These are phyloP conservation scores for Podotricha telesiphe DNA, from an alignment of 2,888 invertebrate species.

Conservation along the genomic window DNA sequence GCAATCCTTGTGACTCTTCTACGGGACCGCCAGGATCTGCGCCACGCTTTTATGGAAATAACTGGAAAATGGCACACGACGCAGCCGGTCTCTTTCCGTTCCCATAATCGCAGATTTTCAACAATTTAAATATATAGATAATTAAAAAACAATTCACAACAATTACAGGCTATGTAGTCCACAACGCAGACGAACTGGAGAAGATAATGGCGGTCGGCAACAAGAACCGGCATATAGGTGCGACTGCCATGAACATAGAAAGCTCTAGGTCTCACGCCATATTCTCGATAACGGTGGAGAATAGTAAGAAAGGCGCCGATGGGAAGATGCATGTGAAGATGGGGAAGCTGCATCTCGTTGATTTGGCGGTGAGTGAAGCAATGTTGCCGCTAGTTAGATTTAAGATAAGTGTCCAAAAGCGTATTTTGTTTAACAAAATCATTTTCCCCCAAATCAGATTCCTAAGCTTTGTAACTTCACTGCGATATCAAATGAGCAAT, in stretches of 20 bases:
- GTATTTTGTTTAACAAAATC: too few relatives aligned
- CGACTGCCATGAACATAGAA: slow-evolving; percentile 98
- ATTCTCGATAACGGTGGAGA: slow-evolving; percentile 98
- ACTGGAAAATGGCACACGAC: too few relatives aligned
- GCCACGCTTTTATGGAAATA: too few relatives aligned
- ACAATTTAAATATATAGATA: too few relatives aligned
- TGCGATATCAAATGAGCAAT: too few relatives aligned
- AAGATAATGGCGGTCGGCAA: slow-evolving; percentile 98
- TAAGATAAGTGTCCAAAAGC: not conserved
- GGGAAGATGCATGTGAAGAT: slow-evolving; percentile 95
- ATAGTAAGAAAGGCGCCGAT: slow-evolving; percentile 92
- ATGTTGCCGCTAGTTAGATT: not conserved
- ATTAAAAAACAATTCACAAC: too few relatives aligned
- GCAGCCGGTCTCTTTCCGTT: too few relatives aligned
- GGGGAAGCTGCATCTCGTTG: slow-evolving; percentile 98
- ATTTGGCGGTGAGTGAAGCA: slow-evolving; percentile 90
- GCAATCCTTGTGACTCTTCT: too few relatives aligned
- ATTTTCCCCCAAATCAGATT: too few relatives aligned
- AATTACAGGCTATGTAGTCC: slow-evolving; percentile 94
- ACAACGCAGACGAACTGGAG: slow-evolving; percentile 97
- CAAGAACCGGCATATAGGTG: slow-evolving; percentile 90
- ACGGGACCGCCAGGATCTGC: too few relatives aligned
- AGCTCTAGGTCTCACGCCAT: slow-evolving; percentile 99
- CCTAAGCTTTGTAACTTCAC: too few relatives aligned
- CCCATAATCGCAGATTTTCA: too few relatives aligned